Base-by-base conservation (phyloP, 2,113 vertebrate species). In the Silurus meridionalis region DNA sequence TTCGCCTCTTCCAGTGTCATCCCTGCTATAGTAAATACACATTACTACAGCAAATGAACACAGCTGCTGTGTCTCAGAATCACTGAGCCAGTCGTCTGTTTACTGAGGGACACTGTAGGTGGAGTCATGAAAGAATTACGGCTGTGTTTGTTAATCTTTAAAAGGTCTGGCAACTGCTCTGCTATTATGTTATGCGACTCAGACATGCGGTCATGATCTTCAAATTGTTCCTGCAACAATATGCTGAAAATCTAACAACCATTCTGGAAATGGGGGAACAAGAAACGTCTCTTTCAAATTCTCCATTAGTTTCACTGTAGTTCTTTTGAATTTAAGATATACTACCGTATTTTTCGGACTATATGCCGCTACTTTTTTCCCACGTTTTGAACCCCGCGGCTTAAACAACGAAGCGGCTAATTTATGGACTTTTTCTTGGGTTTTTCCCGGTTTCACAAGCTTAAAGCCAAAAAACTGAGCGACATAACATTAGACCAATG, bases 101-200 rank as follows among this genome's bases (percentile, higher is more conserved):
- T 15, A 82, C 53, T 21, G 55, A 23, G 83, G 19, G 6, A 57
- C 28, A 71, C 66, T 15, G 10, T 17, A 46, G 5, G 8, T 83
- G 15, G 64, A 46, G 53, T 74, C 74, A 84, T 55, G 83, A 84
- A 13, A 14, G 55, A 69, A 74, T 84, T 74, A 74, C 28, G 21
- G 37, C 25, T 25, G 28, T 57, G 82, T 17, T 46, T 55, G 58
- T 71, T 72, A 66, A 37, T n/a, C 23, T n/a, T 23, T 13, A 15
- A 50, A 60, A 28, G 19, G 55, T 9, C 80, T 67, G 50, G 8
- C 37, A 50, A 37, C 81, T 69, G 63, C 46, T 23, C 82, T 83
- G n/a, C 48, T 19, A 25, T 17, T 66, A 46, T 37, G 37, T 37
- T 37, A 37, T 37, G 37, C 37, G 37, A 37, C 78, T 80, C 23